A percentile compares a stretch with the other conserved stretches of the same genome.
Conservation (phyloP, 1,140 invertebrate genomes). For the Hirudo medicinalis region DNA sequence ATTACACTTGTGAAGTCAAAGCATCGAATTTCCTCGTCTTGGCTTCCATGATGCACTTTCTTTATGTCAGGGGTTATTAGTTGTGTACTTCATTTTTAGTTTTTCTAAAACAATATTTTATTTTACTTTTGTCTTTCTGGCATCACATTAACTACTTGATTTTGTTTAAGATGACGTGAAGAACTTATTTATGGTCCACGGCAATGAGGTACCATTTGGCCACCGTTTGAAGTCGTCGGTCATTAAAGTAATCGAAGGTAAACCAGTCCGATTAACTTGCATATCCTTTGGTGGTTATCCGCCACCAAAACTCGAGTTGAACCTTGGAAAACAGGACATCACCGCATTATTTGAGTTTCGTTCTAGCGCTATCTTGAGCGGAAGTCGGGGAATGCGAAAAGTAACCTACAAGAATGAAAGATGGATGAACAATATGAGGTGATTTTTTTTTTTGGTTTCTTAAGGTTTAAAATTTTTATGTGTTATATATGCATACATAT, state of each 20-base stretch:
- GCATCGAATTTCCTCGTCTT: constrained; percentile 9
- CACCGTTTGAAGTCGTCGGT: too few species aligned
- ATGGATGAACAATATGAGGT: constrained; percentile 4
- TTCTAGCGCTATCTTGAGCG: not conserved
- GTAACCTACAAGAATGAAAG: constrained; percentile 18
- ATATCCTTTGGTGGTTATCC: constrained; percentile 19
- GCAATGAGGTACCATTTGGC: too few species aligned
- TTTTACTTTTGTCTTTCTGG: too few species aligned
- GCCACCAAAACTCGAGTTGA: constrained; percentile 15
- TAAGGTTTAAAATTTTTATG: not conserved
- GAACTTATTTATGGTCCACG: too few species aligned
- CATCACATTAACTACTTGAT: too few species aligned
- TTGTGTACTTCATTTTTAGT: too few species aligned
- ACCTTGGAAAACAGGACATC: constrained; percentile 17
- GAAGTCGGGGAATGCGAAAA: constrained; percentile 12
- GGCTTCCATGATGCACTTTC: not conserved
- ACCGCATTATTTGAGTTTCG: constrained; percentile 13
- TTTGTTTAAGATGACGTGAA: too few species aligned
- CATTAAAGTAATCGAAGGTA: too few species aligned
- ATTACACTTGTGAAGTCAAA: constrained; percentile 15
- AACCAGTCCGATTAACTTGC: constrained; percentile 5
- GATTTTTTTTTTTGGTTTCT: too few species aligned
- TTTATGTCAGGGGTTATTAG: constrained; percentile 12
- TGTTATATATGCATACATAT: too few species aligned
- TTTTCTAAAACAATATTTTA: too few species aligned